Percentiles rank a stretch among this genome's conserved stretches.
Conservation (phyloP, 2,113 vertebrate genomes). For the Stegostoma tigrinum region DNA sequence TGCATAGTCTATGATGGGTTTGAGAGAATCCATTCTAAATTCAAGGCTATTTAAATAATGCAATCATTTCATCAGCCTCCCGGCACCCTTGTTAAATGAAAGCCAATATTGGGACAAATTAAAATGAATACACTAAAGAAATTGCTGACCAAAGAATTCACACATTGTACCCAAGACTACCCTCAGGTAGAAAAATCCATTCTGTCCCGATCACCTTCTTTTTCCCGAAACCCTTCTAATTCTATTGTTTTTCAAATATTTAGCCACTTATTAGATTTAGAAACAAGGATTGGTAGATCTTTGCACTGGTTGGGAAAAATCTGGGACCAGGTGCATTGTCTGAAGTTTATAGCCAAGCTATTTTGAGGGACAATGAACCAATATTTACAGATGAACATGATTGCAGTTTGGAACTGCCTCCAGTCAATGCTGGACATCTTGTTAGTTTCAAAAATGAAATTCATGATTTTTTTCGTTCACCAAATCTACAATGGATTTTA, state of each 20-base stretch:
- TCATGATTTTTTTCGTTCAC: too few relatives aligned
- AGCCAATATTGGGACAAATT: not conserved
- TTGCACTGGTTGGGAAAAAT: not conserved
- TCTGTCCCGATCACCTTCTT: not conserved
- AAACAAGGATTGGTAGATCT: too few relatives aligned
- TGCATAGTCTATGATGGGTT: not conserved
- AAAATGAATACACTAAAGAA: not conserved
- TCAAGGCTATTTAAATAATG: not conserved
- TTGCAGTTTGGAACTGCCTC: too few relatives aligned
- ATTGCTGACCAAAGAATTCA: not conserved
- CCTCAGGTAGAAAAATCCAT: not conserved
- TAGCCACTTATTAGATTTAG: not conserved
- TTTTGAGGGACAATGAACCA: too few relatives aligned
- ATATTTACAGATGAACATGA: too few relatives aligned
- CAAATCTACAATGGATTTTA: too few relatives aligned
- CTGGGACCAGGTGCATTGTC: not conserved
- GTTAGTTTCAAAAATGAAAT: too few relatives aligned
- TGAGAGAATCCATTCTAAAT: not conserved
- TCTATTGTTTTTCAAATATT: not conserved
- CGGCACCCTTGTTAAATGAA: not conserved
- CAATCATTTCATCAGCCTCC: not conserved
- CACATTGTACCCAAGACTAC: not conserved
- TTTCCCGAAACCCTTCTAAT: not conserved
- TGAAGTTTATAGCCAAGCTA: too few relatives aligned
- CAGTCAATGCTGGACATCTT: too few relatives aligned